phyloP scores from a whole-genome alignment of 1,140 invertebrate genomes.

The Bilobella aurantiaca region DNA sequence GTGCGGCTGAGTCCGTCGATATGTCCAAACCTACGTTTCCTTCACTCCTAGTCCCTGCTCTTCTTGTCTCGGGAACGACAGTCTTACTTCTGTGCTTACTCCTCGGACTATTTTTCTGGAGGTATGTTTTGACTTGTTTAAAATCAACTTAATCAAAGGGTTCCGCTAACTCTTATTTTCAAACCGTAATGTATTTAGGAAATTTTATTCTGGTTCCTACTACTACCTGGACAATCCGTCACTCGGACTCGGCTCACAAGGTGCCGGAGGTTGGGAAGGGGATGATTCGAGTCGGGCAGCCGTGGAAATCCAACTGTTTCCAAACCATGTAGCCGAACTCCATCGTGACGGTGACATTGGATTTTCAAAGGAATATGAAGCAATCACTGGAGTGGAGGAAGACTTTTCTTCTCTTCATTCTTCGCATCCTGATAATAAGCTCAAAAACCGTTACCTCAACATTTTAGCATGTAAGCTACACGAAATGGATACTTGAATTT shows the following conservation, averaged over 20 bases:
- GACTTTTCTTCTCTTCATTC: slow-evolving; percentile 74
- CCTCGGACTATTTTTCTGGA: slow-evolving; percentile 62
- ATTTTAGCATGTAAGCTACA: slow-evolving; percentile 88
- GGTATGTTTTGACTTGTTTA: too few relatives aligned
- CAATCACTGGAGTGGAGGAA: slow-evolving; percentile 50
- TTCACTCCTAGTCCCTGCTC: slow-evolving; percentile 40
- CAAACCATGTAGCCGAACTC: slow-evolving; percentile 65
- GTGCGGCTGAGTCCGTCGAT: not conserved
- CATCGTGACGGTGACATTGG: slow-evolving; percentile 81
- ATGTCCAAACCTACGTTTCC: not conserved
- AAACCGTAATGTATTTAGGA: slow-evolving; percentile 44
- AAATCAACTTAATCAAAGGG: slow-evolving; percentile 30
- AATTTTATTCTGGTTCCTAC: slow-evolving; percentile 69
- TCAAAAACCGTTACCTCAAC: slow-evolving; percentile 89
- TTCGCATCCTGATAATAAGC: slow-evolving; percentile 78
- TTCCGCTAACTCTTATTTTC: not conserved
- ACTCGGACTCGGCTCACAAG: slow-evolving; percentile 43
- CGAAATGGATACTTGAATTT: too few relatives aligned
- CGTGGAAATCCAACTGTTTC: slow-evolving; percentile 61
- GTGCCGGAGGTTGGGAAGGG: slow-evolving; percentile 45
- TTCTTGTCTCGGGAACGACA: slow-evolving; percentile 59
- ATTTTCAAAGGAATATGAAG: slow-evolving; percentile 82
- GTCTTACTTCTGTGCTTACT: slow-evolving; percentile 59
- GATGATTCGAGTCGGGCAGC: slow-evolving; percentile 46
- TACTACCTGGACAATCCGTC: slow-evolving; percentile 66